Evolutionary conservation across 2,888 invertebrate genomes (phyloP).

Genomic region (Gortyna flavago): DNA sequence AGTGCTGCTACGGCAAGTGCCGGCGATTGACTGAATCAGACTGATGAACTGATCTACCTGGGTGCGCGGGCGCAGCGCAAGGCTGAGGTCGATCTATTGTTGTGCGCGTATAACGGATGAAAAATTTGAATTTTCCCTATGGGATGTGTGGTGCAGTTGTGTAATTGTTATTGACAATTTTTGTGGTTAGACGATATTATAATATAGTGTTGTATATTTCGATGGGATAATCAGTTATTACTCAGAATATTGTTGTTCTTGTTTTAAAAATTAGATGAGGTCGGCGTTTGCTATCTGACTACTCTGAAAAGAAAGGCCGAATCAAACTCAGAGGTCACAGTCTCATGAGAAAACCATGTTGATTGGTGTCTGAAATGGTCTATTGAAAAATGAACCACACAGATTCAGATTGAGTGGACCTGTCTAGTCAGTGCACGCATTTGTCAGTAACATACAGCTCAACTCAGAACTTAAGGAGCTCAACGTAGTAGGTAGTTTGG

Average conservation of each 20-base stretch:
- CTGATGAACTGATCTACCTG: slow-evolving; percentile 69
- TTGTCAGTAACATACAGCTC: no score
- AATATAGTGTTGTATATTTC: not conserved
- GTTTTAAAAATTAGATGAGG: not conserved
- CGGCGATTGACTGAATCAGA: slow-evolving; percentile 70
- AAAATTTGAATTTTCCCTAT: slow-evolving; percentile 66
- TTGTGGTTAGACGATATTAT: slow-evolving; percentile 43
- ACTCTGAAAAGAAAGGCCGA: no score
- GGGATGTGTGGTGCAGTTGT: slow-evolving; percentile 31
- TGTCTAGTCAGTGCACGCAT: no score
- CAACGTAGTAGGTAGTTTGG: not conserved
- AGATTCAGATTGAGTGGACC: no score
- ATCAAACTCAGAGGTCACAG: no score
- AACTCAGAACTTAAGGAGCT: no score
- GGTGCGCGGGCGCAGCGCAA: slow-evolving; percentile 61
- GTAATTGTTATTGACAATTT: slow-evolving; percentile 4
- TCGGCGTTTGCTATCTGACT: no score
- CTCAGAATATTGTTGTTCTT: slow-evolving; percentile 8
- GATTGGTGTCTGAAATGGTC: no score
- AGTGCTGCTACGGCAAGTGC: slow-evolving; percentile 75
- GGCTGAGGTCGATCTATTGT: slow-evolving; percentile 62
- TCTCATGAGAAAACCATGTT: no score
- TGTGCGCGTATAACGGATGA: slow-evolving; percentile 56
- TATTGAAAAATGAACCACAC: no score
- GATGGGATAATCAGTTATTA: slow-evolving; percentile 8